A percentile compares a stretch with the other conserved stretches of the same genome.
These are phyloP conservation scores for Aleiodes leptofemur DNA, from an alignment of 2,888 invertebrate species.

Conservation along the genomic window DNA sequence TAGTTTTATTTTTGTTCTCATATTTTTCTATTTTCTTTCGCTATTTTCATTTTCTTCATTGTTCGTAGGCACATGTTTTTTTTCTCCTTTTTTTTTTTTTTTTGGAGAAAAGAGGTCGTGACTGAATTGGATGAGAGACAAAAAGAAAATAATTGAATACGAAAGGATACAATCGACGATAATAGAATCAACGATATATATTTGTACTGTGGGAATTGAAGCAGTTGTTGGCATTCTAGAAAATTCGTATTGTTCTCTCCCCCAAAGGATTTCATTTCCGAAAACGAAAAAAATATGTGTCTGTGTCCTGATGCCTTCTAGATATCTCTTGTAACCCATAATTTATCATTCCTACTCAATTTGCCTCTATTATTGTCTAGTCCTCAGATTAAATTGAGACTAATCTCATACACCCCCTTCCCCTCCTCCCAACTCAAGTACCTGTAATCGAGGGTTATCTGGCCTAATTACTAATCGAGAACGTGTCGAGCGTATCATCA, in stretches of 20 bases:
- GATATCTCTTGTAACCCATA: slow-evolving; percentile 21
- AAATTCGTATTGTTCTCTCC: not conserved
- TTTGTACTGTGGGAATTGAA: slow-evolving; percentile 26
- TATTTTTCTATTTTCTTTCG: not conserved
- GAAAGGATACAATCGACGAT: slow-evolving; percentile 22
- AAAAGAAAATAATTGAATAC: slow-evolving; percentile 12
- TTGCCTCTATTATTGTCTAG: slow-evolving; percentile 8
- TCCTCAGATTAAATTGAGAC: slow-evolving; percentile 37
- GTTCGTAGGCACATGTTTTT: slow-evolving; percentile 13
- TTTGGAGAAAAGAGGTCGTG: slow-evolving; percentile 5
- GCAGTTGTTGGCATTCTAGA: not conserved
- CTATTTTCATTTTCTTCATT: not conserved
- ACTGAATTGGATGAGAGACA: slow-evolving; percentile 15
- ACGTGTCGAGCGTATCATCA: slow-evolving; percentile 41
- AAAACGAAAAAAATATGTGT: not conserved
- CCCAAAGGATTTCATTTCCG: not conserved
- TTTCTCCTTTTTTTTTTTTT: no score
- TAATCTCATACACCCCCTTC: slow-evolving; percentile 1
- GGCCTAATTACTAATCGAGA: slow-evolving; percentile 52
- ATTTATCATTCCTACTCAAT: not conserved
- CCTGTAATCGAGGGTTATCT: slow-evolving; percentile 51
- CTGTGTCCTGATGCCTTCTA: slow-evolving; percentile 3
- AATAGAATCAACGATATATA: slow-evolving; percentile 35
- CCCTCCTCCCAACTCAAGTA: slow-evolving; percentile 21
- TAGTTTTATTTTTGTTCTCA: not conserved